Percentiles rank a stretch among this genome's conserved stretches.
Conservation (phyloP, 2,113 vertebrate genomes). For the Chlorocebus sabaeus region DNA sequence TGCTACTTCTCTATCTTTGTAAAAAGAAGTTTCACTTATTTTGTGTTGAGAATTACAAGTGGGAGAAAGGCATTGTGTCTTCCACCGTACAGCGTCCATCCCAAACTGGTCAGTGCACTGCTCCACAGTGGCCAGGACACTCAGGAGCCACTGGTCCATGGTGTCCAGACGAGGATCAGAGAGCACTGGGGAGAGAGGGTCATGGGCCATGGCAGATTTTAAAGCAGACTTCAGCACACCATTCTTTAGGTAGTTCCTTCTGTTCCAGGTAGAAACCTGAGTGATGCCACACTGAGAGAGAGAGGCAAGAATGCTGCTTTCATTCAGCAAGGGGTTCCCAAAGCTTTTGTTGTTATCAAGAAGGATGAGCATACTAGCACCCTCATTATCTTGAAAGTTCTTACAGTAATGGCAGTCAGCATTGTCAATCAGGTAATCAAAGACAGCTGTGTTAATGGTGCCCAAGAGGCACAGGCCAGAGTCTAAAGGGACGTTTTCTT, state of each 20-base stretch:
- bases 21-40: conserved; percentile 20
- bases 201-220: conserved; percentile 90
- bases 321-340: background rate
- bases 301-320: background rate
- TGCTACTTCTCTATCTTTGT: conserved; percentile 84
- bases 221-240: conserved; percentile 92
- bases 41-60: background rate
- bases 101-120: conserved; percentile 96
- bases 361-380: conserved; percentile 98
- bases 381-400: conserved; percentile 97
- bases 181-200: conserved; percentile 92
- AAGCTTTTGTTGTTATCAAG: conserved; percentile 95
- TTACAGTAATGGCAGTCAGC: conserved; percentile 98
- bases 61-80: background rate
- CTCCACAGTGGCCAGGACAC: conserved; percentile 90
- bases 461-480: conserved; percentile 94
- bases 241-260: conserved; percentile 91
- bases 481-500: conserved; percentile 96
- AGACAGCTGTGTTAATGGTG: conserved; percentile 93
- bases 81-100: conserved; percentile 83
- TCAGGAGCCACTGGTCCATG: conserved; percentile 91
- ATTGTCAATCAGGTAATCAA: conserved; percentile 97
- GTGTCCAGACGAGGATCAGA: conserved; percentile 89
- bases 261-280: conserved; percentile 96
- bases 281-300: conserved; percentile 65